Conservation (phyloP, 2,888 invertebrate genomes). For the Synergus umbraculus region DNA sequence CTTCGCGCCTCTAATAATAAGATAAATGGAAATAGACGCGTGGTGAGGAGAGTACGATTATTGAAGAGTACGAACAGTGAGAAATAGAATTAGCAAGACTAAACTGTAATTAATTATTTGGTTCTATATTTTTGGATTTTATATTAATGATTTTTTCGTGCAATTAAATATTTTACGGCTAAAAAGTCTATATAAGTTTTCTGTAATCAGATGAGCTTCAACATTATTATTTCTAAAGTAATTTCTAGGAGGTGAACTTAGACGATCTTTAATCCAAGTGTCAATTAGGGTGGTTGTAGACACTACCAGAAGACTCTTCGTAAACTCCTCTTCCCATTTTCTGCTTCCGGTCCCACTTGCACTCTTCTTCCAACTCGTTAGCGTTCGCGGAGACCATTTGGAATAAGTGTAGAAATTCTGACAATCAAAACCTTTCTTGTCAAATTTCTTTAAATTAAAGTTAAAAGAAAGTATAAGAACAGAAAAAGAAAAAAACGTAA, state of each 20-base stretch:
- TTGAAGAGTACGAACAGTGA: too few species aligned
- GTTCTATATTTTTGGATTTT: too few species aligned
- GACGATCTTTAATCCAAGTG: slow-evolving; percentile 1
- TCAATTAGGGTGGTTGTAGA: slow-evolving; percentile 1
- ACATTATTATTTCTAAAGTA: neutral
- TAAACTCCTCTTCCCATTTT: neutral
- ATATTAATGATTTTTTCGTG: too few species aligned
- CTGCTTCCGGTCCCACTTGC: neutral
- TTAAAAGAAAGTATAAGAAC: too few species aligned
- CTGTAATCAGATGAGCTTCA: neutral
- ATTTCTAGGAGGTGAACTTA: neutral
- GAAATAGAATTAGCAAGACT: too few species aligned
- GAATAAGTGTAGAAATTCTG: neutral
- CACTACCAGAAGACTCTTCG: neutral
- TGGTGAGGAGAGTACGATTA: too few species aligned
- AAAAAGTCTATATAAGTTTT: neutral
- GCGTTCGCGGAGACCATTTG: neutral
- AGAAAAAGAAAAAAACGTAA: too few species aligned
- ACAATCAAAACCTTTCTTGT: too few species aligned
- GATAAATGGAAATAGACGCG: too few species aligned
- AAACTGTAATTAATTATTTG: too few species aligned
- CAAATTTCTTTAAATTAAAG: too few species aligned
- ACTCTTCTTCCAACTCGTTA: slow-evolving; percentile 3
- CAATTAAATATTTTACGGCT: neutral
- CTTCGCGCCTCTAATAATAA: too few species aligned